Evolutionary conservation across 2,888 invertebrate species (phyloP).

Genomic region (Megalurothrips usitatus): DNA sequence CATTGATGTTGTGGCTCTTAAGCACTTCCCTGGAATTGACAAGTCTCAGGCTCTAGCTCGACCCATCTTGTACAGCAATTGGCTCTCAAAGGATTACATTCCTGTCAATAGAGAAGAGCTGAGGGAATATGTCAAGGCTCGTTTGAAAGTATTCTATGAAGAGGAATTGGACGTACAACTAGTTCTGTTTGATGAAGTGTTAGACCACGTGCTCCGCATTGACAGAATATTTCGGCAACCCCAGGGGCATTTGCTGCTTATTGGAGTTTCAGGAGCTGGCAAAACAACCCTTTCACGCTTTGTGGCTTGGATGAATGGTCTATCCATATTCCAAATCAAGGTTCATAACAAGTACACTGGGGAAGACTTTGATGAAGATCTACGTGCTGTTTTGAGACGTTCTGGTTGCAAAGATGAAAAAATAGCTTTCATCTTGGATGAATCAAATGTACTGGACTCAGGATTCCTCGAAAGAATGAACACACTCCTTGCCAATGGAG

Average conservation of each 20-base stretch:
- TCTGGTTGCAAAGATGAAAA: conserved; percentile 95
- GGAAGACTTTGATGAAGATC: conserved; percentile 98
- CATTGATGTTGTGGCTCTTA: conserved; percentile 85
- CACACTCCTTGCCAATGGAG: conserved; percentile 96
- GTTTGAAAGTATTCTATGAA: conserved; percentile 97
- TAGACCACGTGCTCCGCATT: conserved; percentile 97
- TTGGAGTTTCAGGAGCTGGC: conserved; percentile 98
- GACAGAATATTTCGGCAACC: conserved; percentile 99
- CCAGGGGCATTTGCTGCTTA: conserved; percentile 94
- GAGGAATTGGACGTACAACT: conserved; percentile 98
- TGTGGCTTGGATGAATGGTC: conserved; percentile 99
- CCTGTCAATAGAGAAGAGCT: conserved; percentile 94
- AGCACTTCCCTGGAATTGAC: conserved; percentile 90
- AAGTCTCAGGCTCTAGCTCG: conserved; percentile 78
- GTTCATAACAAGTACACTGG: conserved; percentile 99
- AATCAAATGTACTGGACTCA: conserved; percentile 97
- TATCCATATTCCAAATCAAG: conserved; percentile 98
- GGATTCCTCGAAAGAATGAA: conserved; percentile 99
- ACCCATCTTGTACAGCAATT: conserved; percentile 97
- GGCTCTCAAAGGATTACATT: conserved; percentile 96
- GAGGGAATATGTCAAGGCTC: conserved; percentile 93
- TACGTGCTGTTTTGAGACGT: conserved; percentile 79
- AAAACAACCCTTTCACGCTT: conserved; percentile 98
- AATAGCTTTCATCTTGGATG: conserved; percentile 98
- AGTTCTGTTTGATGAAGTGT: conserved; percentile 97